Base-by-base conservation (phyloP, 2,797 vertebrate genomes). In the Tangara arthus region DNA sequence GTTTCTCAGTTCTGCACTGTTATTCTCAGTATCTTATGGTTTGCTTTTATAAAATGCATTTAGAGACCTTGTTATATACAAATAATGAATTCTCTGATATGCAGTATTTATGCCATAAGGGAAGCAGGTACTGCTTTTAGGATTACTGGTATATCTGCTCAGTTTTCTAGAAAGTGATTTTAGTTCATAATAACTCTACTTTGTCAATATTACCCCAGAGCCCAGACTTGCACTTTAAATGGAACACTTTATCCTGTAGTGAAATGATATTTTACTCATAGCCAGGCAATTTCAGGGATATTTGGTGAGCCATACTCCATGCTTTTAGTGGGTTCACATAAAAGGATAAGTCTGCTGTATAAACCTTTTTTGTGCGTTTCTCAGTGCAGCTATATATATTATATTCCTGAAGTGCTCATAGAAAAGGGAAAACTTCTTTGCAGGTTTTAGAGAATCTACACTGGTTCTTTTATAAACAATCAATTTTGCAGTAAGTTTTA, bases 261-360 rank as follows among this genome's bases (percentile, higher is more conserved):
- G 60, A 95, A 93, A 86, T 66, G 28, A 82, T 84, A 88, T 82
- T 96, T 95, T 89, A 85, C 61, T 85, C 59, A 76, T 82, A 70
- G 5, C 9, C 65, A 77, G 49, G 53, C 89, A 93, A 85, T 95
- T 96, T 91, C 91, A 83, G 82, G 22, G 87, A 63, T 86, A 73
- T 89, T 87, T 66, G 37, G 59, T 76, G 47, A 94, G 63, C 34
- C 37, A 50, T 89, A n/a, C 76, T 65, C 78, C 56, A 75, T 52
- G 68, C 46, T 95, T 93, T 95, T 91, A 95, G 68, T 90, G 65
- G 52, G 44, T 94, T 84, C 82, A 85, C 64, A 85, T 88, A 93
- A 94, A 95, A 59, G 39, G 64, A 30, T 91, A 78, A 82, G 37
- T 72, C 59, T 93, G 16, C 55, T 79, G 8, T 64, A 68, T 84